Evolutionary conservation across 2,888 invertebrate genomes (phyloP).

Genomic region (Callosobruchus maculatus): DNA sequence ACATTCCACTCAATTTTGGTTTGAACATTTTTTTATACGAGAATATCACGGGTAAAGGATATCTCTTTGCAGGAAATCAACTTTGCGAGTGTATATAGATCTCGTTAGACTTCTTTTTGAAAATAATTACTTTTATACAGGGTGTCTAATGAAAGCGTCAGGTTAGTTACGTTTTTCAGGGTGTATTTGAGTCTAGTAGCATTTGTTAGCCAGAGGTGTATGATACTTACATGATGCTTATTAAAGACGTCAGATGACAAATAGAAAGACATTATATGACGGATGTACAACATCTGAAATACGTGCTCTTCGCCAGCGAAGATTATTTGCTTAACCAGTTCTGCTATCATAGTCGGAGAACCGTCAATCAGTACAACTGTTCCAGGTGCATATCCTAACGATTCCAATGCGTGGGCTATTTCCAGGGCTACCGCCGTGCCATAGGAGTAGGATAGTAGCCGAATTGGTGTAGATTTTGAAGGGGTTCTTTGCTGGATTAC

Average conservation of each 20-base stretch:
- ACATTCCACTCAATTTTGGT: too few relatives aligned
- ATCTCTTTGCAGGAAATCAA: too few relatives aligned
- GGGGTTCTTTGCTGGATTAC: conserved; percentile 57
- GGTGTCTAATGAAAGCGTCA: too few relatives aligned
- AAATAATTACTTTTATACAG: too few relatives aligned
- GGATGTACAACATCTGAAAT: conserved; percentile 54
- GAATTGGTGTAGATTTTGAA: conserved; percentile 59
- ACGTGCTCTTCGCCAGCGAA: conserved; percentile 49
- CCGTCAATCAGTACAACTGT: conserved; percentile 77
- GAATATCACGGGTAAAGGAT: too few relatives aligned
- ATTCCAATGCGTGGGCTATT: conserved; percentile 68
- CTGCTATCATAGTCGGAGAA: conserved; percentile 62
- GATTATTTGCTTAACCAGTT: conserved; percentile 49
- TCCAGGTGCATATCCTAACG: conserved; percentile 57
- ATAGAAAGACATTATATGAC: conserved; percentile 49
- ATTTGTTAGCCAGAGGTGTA: too few relatives aligned
- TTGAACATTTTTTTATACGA: too few relatives aligned
- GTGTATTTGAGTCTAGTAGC: too few relatives aligned
- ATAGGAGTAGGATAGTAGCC: conserved; percentile 84
- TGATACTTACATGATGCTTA: conserved; percentile 38
- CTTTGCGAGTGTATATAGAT: too few relatives aligned
- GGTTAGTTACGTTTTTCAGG: too few relatives aligned
- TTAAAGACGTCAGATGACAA: conserved; percentile 50
- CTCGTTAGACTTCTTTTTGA: too few relatives aligned
- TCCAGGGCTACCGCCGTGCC: conserved; percentile 77